A percentile compares a stretch with the other conserved stretches of the same genome.
These are phyloP conservation scores for Procapra przewalskii DNA, from an alignment of 2,113 vertebrate genomes.

Conservation along the genomic window DNA sequence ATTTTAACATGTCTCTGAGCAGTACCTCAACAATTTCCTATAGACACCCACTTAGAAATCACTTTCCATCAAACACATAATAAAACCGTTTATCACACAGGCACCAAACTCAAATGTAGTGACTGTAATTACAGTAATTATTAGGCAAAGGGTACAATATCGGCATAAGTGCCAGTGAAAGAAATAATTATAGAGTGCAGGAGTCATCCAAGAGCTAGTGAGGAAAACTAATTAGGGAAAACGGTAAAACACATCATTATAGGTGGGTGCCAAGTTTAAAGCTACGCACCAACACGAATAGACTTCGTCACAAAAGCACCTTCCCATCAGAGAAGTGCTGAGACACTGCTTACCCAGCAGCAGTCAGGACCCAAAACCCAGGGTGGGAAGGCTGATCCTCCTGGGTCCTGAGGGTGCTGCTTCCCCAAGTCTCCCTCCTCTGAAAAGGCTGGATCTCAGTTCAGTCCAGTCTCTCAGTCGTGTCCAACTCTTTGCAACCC, in stretches of 20 bases:
- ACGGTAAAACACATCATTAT: constrained; percentile 45
- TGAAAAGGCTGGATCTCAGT: background rate
- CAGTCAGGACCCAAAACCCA: background rate
- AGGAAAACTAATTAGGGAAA: constrained; percentile 68
- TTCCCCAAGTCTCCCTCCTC: background rate
- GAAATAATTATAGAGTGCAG: constrained; percentile 69
- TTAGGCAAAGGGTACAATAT: constrained; percentile 64
- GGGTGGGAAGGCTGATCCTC: background rate
- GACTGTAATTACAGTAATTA: constrained; percentile 69
- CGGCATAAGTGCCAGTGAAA: constrained; percentile 69
- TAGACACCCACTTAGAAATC: constrained; percentile 65
- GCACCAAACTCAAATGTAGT: constrained; percentile 59
- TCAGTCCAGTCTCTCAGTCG: background rate
- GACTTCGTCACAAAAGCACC: background rate
- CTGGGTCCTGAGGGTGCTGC: background rate
- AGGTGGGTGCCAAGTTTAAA: background rate
- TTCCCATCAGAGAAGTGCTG: background rate
- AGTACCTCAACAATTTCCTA: constrained; percentile 42
- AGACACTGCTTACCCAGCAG: background rate
- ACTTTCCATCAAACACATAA: constrained; percentile 58
- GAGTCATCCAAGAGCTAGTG: constrained; percentile 57
- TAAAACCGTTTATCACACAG: constrained; percentile 66
- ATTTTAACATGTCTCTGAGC: constrained; percentile 20
- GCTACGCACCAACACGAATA: rapidly evolving
- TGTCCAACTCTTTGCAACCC: background rate